These are phyloP conservation scores for Zonitis immaculata DNA, from an alignment of 2,888 invertebrate species.

Conservation along the genomic window DNA sequence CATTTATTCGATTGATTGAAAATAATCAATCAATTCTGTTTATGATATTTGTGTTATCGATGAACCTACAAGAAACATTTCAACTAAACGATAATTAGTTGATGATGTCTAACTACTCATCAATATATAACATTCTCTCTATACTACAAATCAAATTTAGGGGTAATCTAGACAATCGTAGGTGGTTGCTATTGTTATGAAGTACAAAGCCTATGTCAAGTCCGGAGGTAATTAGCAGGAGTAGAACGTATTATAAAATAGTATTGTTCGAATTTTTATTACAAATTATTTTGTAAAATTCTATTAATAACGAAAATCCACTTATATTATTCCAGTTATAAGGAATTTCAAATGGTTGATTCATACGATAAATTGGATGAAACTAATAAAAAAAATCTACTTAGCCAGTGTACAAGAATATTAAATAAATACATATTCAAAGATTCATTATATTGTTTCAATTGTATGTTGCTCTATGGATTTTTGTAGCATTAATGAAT, in stretches of 20 bases:
- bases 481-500: too few relatives aligned
- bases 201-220: conserved; percentile 14
- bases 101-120: conserved; percentile 13
- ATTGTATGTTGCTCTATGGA: not conserved
- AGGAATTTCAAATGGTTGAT: too few relatives aligned
- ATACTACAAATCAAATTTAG: conserved; percentile 19
- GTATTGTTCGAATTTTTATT: not conserved
- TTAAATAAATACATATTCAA: not conserved
- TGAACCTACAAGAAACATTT: not conserved
- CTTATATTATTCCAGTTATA: too few relatives aligned
- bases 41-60: too few relatives aligned
- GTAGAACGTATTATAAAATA: conserved; percentile 2
- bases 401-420: not conserved
- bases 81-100: conserved; percentile 8
- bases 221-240: conserved; percentile 15
- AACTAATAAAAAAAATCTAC: not conserved
- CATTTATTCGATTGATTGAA: too few relatives aligned
- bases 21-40: too few relatives aligned
- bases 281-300: too few relatives aligned
- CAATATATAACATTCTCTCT: conserved; percentile 14
- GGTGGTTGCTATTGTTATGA: conserved; percentile 9
- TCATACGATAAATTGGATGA: not conserved
- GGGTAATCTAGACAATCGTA: conserved; percentile 15
- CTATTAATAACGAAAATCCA: too few relatives aligned
- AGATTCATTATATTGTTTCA: not conserved